A percentile compares a stretch with the other conserved stretches of the same genome.
phyloP scores from a whole-genome alignment of 2,797 vertebrate genomes.

The Pelochelys cantorii region DNA sequence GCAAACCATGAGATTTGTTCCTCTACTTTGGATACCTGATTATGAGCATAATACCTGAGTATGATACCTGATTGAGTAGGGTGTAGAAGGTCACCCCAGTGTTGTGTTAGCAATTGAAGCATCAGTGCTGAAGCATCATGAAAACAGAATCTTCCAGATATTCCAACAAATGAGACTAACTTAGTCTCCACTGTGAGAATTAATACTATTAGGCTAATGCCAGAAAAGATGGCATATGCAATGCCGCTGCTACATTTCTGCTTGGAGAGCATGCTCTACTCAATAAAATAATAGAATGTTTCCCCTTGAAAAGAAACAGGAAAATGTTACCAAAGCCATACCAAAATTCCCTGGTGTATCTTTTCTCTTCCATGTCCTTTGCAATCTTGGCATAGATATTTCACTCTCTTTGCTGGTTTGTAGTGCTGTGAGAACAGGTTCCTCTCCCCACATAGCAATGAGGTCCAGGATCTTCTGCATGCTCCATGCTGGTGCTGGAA shows the following conservation, averaged over 20 bases:
- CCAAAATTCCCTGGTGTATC: neutral
- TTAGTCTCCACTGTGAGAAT: neutral
- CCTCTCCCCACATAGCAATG: too few relatives aligned
- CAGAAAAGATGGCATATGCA: neutral
- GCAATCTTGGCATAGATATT: too few relatives aligned
- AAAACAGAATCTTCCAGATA: neutral
- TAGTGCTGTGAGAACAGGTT: too few relatives aligned
- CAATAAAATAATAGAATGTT: neutral
- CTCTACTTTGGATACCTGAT: neutral
- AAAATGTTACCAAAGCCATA: neutral
- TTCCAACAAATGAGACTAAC: neutral
- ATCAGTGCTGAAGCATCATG: neutral
- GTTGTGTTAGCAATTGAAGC: neutral
- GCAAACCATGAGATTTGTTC: neutral
- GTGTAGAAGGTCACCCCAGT: neutral
- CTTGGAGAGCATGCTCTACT: neutral
- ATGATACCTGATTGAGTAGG: neutral
- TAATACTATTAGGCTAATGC: neutral
- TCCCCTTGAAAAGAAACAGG: neutral
- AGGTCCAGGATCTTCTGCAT: too few relatives aligned
- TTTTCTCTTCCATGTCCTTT: too few relatives aligned
- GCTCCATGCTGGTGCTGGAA: too few relatives aligned
- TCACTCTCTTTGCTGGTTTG: too few relatives aligned
- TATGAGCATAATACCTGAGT: too few relatives aligned
- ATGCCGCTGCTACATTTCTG: neutral